phyloP scores from a whole-genome alignment of 1,140 invertebrate genomes.

The Nephila pilipes region DNA sequence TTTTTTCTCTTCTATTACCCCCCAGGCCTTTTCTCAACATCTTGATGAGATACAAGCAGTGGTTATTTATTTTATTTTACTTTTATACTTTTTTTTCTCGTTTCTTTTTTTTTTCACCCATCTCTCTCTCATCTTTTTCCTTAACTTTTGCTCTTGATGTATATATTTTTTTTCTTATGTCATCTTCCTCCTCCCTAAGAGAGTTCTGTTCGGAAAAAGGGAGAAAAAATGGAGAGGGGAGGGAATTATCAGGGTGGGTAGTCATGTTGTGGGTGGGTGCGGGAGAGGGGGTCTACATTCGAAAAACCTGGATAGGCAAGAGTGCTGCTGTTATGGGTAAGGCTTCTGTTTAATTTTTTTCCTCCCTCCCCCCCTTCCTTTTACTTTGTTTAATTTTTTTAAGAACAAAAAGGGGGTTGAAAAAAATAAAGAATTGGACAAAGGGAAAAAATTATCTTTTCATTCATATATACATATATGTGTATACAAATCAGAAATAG shows the following conservation, averaged over 20 bases:
- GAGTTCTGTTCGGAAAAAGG: not conserved
- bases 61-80: conserved; percentile 24
- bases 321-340: conserved; percentile 7
- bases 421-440: conserved; percentile 9
- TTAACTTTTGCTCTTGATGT: conserved; percentile 16
- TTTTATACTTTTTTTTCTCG: not conserved
- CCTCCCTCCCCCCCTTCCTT: not conserved
- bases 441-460: conserved; percentile 34
- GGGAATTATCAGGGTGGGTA: conserved; percentile 36
- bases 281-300: conserved; percentile 3
- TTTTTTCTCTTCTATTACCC: conserved; percentile 64
- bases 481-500: conserved; percentile 36
- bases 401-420: conserved; percentile 24
- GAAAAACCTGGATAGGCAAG: conserved; percentile 23
- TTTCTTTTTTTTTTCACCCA: conserved; percentile 24
- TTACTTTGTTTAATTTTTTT: conserved; percentile 28
- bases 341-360: conserved; percentile 21
- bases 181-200: conserved; percentile 25
- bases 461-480: conserved; percentile 15
- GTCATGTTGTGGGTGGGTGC: not conserved
- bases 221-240: not conserved
- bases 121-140: conserved; percentile 12
- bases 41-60: conserved; percentile 73
- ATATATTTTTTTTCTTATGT: conserved; percentile 2
- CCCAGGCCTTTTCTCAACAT: conserved; percentile 40